A percentile compares a stretch with the other conserved stretches of the same genome.
phyloP scores from a whole-genome alignment of 2,797 vertebrate genomes.

The Leptodactylus fallax region DNA sequence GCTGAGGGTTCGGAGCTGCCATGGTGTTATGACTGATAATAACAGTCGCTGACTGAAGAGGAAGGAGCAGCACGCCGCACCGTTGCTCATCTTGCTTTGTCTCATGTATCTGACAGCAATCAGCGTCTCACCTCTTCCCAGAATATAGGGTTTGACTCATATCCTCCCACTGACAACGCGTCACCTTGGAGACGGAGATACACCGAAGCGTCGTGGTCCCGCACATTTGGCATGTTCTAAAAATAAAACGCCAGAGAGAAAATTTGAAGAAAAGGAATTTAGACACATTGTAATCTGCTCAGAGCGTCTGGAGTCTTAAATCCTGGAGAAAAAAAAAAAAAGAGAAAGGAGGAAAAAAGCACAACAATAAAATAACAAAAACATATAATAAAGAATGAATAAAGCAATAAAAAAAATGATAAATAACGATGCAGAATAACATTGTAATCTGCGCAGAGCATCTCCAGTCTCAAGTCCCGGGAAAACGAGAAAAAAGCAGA shows the following conservation, averaged over 20 bases:
- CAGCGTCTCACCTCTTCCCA: conserved; percentile 89
- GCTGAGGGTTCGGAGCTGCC: neutral
- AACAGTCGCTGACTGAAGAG: neutral
- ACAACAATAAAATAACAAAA: neutral
- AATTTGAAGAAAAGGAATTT: conserved; percentile 4
- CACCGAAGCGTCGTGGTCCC: conserved; percentile 95
- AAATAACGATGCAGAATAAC: too few species aligned
- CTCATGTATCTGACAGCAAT: conserved; percentile 32
- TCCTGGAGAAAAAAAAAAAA: neutral
- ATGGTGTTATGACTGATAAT: neutral
- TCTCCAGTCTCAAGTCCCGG: too few species aligned
- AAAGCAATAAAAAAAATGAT: too few species aligned
- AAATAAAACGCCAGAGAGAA: conserved; percentile 49
- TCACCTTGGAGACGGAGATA: conserved; percentile 98
- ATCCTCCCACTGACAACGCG: conserved; percentile 95
- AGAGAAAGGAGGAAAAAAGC: neutral
- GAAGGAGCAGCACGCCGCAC: neutral
- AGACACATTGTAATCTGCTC: neutral
- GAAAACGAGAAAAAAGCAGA: too few species aligned
- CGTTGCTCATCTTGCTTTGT: neutral
- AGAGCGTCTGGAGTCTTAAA: neutral
- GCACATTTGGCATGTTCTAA: conserved; percentile 97
- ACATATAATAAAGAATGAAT: neutral
- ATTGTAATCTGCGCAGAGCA: too few species aligned
- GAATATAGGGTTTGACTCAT: conserved; percentile 94